These are phyloP conservation scores for Carassius auratus DNA, from an alignment of 2,113 vertebrate species.

Conservation along the genomic window DNA sequence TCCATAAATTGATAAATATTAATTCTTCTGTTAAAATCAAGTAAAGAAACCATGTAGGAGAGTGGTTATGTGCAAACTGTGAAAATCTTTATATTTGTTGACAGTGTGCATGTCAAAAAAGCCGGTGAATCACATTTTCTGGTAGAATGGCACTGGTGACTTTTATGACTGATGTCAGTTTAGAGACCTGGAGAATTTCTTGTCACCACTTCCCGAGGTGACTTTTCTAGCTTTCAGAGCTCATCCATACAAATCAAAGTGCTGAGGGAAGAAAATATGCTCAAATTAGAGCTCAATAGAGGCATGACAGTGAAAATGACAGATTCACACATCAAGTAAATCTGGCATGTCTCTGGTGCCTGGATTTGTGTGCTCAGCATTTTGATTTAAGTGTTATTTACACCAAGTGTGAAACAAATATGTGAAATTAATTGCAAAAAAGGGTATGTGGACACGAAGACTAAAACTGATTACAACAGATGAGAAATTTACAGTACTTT, in stretches of 20 bases:
- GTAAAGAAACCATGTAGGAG: no score
- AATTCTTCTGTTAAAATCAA: no score
- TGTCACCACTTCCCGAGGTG: conserved; percentile 4
- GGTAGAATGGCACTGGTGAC: neutral
- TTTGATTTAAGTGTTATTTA: neutral
- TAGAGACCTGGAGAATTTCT: neutral
- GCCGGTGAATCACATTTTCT: conserved; percentile 1
- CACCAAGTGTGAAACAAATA: neutral
- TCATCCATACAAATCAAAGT: conserved; percentile 3
- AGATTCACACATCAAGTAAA: neutral
- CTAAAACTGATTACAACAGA: neutral
- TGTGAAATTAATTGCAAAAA: neutral
- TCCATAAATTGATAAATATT: no score
- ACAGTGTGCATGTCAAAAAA: no score
- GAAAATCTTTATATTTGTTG: no score
- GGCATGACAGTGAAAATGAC: neutral
- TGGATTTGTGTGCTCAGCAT: neutral
- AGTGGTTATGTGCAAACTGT: no score
- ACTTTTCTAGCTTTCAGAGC: neutral
- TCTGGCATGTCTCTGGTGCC: neutral
- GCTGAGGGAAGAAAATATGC: neutral
- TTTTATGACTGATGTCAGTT: conserved; percentile 32
- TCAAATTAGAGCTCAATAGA: conserved; percentile 24
- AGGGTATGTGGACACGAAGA: neutral
- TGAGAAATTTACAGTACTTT: no score